A percentile compares a stretch with the other conserved stretches of the same genome.
These are phyloP conservation scores for Eupithecia pulchellata DNA, from an alignment of 2,888 invertebrate genomes.

Conservation along the genomic window DNA sequence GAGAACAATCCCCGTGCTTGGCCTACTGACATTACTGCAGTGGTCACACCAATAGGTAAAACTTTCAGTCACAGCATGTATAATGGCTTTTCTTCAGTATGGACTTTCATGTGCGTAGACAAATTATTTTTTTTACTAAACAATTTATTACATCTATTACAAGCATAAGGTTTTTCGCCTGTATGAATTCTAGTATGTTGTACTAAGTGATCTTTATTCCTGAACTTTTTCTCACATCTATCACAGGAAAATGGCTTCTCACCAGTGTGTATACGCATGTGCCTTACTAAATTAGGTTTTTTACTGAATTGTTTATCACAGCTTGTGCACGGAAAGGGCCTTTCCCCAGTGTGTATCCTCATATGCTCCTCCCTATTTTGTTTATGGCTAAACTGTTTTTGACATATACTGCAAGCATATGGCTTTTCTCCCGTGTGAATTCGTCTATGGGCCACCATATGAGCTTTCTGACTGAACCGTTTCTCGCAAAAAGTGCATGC, in stretches of 20 bases:
- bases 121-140: slow-evolving; percentile 12
- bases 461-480: slow-evolving; percentile 13
- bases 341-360: slow-evolving; percentile 13
- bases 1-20: too few species aligned
- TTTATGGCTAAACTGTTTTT: slow-evolving; percentile 11
- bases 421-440: slow-evolving; percentile 12
- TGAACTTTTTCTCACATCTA: slow-evolving; percentile 13
- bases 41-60: not conserved
- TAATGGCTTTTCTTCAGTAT: slow-evolving; percentile 4
- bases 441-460: slow-evolving; percentile 10
- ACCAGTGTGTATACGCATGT: slow-evolving; percentile 9
- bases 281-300: slow-evolving; percentile 12
- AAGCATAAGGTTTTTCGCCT: slow-evolving; percentile 8
- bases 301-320: slow-evolving; percentile 15
- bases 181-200: slow-evolving; percentile 12
- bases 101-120: slow-evolving; percentile 1
- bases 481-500: slow-evolving; percentile 2
- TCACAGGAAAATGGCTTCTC: slow-evolving; percentile 12
- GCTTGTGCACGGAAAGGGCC: not conserved
- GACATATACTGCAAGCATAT: slow-evolving; percentile 8
- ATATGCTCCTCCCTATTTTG: slow-evolving; percentile 9
- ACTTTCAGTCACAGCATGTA: not conserved
- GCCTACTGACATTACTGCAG: not conserved
- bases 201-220: slow-evolving; percentile 9
- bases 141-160: slow-evolving; percentile 3